Base-by-base conservation (phyloP, 2,797 vertebrate genomes). In the Enoplosus armatus region DNA sequence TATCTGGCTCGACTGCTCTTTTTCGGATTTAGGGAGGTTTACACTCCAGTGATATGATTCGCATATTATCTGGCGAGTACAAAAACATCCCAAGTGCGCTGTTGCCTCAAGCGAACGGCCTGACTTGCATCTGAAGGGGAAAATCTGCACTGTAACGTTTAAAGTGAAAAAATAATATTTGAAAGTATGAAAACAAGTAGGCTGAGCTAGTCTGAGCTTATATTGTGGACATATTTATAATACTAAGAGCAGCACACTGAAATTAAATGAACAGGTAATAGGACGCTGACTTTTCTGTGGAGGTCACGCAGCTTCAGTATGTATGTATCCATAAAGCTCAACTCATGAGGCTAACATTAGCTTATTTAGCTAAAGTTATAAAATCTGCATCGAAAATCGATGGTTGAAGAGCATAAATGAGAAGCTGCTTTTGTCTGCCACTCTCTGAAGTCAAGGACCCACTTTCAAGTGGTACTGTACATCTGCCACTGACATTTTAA, bases 1-100 rank as follows among this genome's bases (percentile, higher is more conserved):
- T n/a, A n/a, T n/a, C n/a, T n/a, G n/a, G n/a, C n/a, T n/a, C n/a
- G n/a, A n/a, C n/a, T n/a, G n/a, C n/a, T n/a, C n/a, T n/a, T n/a
- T n/a, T n/a, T n/a, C n/a, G n/a, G n/a, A n/a, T n/a, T n/a, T n/a
- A n/a, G n/a, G n/a, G n/a, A n/a, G n/a, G n/a, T n/a, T n/a, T n/a
- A n/a, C n/a, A n/a, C n/a, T n/a, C n/a, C n/a, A n/a, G n/a, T n/a
- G n/a, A n/a, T n/a, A n/a, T 56, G 27, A 87, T 67, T 84, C 45
- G 6, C 72, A 67, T 74, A 73, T 70, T 84, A 85, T 86, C 86
- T 89, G 76, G 66, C 0, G 37, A 87, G 77, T 69, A 82, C 75
- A 87, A 87, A 92, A 85, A 87, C 75, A 86, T 87, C 85, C 82
- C 71, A 31, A 87, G 80, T 72, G 75, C 50, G 33, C 73, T 64